These are phyloP conservation scores for Alectura lathami DNA, from an alignment of 2,113 vertebrate species.

Conservation along the genomic window DNA sequence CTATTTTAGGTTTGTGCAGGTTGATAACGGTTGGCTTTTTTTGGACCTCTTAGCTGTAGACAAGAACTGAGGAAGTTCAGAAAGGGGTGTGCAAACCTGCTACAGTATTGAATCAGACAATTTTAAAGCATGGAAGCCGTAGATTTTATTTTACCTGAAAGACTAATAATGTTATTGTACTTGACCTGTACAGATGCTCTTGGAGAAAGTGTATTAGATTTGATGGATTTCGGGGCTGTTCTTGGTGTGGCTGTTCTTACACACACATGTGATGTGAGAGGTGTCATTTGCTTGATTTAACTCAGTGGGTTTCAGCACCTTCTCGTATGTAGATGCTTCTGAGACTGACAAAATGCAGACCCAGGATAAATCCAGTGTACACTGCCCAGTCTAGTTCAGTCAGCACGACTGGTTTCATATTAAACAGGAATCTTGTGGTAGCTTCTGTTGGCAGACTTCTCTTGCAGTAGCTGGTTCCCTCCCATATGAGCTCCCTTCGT, in stretches of 20 bases:
- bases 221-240: neutral
- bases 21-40: neutral
- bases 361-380: neutral
- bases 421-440: neutral
- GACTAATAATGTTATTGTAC: neutral
- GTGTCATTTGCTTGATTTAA: neutral
- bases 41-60: neutral
- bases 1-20: neutral
- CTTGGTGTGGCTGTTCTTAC: neutral
- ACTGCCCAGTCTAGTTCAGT: neutral
- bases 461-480: neutral
- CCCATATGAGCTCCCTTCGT: neutral
- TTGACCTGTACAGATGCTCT: accelerated
- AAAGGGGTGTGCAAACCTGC: neutral
- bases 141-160: neutral
- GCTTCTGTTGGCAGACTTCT: neutral
- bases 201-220: neutral
- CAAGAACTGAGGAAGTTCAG: neutral
- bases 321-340: neutral
- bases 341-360: neutral
- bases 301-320: neutral
- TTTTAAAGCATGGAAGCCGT: neutral
- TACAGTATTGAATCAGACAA: neutral
- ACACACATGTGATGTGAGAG: neutral
- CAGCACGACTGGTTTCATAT: neutral